Evolutionary conservation across 1,140 invertebrate species (phyloP), one percentile per base, ranked within the genome.

Genomic region (Chironomus tepperi): DNA sequence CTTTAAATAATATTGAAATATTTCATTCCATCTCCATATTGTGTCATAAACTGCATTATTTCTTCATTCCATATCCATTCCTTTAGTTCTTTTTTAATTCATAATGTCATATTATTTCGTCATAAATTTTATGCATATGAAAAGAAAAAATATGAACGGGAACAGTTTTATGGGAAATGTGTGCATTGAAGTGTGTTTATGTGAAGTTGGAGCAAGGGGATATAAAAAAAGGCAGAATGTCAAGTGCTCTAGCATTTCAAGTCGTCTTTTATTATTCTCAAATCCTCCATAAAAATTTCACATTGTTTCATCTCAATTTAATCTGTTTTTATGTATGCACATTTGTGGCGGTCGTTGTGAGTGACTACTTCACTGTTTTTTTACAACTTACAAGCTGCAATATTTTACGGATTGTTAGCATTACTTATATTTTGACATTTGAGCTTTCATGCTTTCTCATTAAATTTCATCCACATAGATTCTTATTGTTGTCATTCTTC

Each of bases 241-340:
- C 47, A 57, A 57, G 47, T 57, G 10, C 47, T 57, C 47, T n/a
- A 57, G 12, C 47, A 57, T n/a, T n/a, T 57, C 47, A 57, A 57
- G 47, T 57, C 47, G 15, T 9, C 10, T 57, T 57, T 57, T 57
- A 57, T 57, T 57, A 57, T 57, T 57, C 47, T 57, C 47, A 57
- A 57, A 57, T 15, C 6, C 65, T 70, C 65, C 65, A 70, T 70
- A 70, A 70, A 70, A 70, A n/a, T 57, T 70, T 70, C 65, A 70
- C 65, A 70, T 70, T 70, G 65, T 70, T 70, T 70, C 65, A 70
- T 70, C 65, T 19, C 65, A 70, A 70, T 70, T 70, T 70, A 70
- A 70, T 70, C 65, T 70, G 16, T 15, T 47, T 57, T 57, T 57
- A 57, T 57, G 47, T n/a, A n/a, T n/a, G 43, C 43, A 47, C 8